Base-by-base conservation (phyloP, 2,113 vertebrate species). In the Notothenia coriiceps region DNA sequence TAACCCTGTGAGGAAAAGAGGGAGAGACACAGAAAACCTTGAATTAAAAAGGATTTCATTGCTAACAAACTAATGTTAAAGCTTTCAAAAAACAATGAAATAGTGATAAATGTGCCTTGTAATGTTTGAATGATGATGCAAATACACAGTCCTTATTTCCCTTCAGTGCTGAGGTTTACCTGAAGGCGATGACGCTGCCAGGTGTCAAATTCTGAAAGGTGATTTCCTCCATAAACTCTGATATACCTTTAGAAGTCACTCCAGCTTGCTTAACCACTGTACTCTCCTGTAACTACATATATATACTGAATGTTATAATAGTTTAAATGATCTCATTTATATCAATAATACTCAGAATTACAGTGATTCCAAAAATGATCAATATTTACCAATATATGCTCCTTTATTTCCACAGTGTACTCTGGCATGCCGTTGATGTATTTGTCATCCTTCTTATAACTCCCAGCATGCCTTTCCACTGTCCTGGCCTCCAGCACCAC, bases 191-290 rank as follows among this genome's bases (percentile, higher is more conserved):
- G 61, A 97, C 85, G 49, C 97, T 99, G 88, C 98, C 98, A 5
- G 98, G 97, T 7, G 97, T 97, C 70, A 99, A 87, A 50, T 95
- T 96, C 93, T 98, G 95, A 87, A 99, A 99, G 78, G 94, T 93
- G 89, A 99, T 97, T 93, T 99, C 97, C 89, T 99, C 97, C 72
- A 99, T 96, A 72, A 96, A 99, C 92, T 97, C 97, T 79, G 95
- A 96, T 13, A 91, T 92, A 15, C 95, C 97, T 92, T 98, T 98
- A 47, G 95, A 94, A 0, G 94, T 93, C 66, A 96, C 90, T 70
- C 94, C 96, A 79, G 96, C 94, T 80, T 95, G 94, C 85, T 95
- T 97, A 84, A 98, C 96, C 86, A 99, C 92, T 63, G 94, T 90
- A 76, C 98, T 99, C 72, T 98, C 95, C 86, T 94, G 90, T 67